These are phyloP conservation scores for Saccopteryx bilineata DNA, from an alignment of 2,113 vertebrate species.

Conservation along the genomic window DNA sequence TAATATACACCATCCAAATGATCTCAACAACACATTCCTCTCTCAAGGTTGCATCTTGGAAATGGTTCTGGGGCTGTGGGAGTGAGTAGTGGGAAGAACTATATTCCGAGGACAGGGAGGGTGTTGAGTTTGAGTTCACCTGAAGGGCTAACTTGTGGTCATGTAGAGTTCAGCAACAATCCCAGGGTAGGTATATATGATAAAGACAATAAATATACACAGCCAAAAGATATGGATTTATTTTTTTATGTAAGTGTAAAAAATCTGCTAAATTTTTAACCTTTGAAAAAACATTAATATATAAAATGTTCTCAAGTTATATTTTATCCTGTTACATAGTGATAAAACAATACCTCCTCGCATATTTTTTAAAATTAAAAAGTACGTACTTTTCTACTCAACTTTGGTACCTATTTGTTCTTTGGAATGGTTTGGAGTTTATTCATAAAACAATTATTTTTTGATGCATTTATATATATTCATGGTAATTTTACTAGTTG, in stretches of 20 bases:
- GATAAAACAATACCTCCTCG: neutral
- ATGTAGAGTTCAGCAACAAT: neutral
- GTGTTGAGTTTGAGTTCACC: neutral
- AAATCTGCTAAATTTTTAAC: conserved; percentile 12
- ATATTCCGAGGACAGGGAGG: neutral
- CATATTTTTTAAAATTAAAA: conserved; percentile 58
- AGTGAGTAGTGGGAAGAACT: neutral
- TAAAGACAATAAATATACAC: neutral
- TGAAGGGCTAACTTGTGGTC: neutral
- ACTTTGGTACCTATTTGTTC: conserved; percentile 75
- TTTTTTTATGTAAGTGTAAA: neutral
- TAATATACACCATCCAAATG: neutral
- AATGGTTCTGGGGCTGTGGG: neutral
- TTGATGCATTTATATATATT: conserved; percentile 59
- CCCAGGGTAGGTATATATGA: neutral
- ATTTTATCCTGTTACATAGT: neutral
- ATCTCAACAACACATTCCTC: neutral
- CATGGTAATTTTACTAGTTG: conserved; percentile 50
- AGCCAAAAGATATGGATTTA: neutral
- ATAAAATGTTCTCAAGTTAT: neutral
- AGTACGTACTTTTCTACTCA: conserved; percentile 60
- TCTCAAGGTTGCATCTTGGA: neutral
- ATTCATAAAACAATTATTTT: conserved; percentile 65
- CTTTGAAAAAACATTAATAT: neutral
- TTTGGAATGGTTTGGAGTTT: conserved; percentile 66